A percentile compares a stretch with the other conserved stretches of the same genome.
phyloP scores from a whole-genome alignment of 1,140 invertebrate genomes.

The Probaryconus sp. region DNA sequence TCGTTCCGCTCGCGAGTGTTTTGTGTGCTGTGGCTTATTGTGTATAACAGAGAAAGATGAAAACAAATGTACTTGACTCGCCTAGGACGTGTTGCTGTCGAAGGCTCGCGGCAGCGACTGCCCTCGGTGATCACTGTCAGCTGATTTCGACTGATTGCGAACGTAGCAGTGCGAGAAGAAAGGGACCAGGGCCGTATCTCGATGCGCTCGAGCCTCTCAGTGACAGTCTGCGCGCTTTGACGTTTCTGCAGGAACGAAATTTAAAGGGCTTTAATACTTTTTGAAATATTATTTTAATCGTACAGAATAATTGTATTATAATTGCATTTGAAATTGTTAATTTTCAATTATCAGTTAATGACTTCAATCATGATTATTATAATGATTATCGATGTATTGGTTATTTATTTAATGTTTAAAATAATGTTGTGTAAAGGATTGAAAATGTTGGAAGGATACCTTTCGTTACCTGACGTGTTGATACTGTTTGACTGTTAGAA shows the following conservation, averaged over 20 bases:
- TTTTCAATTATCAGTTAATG: no score
- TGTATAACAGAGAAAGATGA: not conserved
- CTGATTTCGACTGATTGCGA: slow-evolving; percentile 58
- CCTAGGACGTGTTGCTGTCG: slow-evolving; percentile 59
- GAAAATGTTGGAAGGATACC: no score
- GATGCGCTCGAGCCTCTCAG: slow-evolving; percentile 8
- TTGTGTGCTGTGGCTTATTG: not conserved
- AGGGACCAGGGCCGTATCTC: slow-evolving; percentile 43
- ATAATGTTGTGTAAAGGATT: no score
- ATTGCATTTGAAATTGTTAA: no score
- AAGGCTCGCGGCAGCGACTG: slow-evolving; percentile 60
- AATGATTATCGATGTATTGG: no score
- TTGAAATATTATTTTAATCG: no score
- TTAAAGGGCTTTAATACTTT: slow-evolving; percentile 1
- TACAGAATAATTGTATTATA: no score
- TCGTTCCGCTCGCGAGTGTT: no score
- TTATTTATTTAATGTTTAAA: no score
- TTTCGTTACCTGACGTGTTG: no score
- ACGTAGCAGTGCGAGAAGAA: slow-evolving; percentile 41
- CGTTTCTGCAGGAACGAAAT: not conserved
- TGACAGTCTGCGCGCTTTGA: slow-evolving; percentile 29
- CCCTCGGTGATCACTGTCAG: slow-evolving; percentile 57
- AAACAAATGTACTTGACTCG: slow-evolving; percentile 24
- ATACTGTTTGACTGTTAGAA: no score
- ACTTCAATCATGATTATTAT: no score